These are phyloP conservation scores for Rhizomys pruinosus DNA, from an alignment of 2,113 vertebrate genomes.

Conservation along the genomic window DNA sequence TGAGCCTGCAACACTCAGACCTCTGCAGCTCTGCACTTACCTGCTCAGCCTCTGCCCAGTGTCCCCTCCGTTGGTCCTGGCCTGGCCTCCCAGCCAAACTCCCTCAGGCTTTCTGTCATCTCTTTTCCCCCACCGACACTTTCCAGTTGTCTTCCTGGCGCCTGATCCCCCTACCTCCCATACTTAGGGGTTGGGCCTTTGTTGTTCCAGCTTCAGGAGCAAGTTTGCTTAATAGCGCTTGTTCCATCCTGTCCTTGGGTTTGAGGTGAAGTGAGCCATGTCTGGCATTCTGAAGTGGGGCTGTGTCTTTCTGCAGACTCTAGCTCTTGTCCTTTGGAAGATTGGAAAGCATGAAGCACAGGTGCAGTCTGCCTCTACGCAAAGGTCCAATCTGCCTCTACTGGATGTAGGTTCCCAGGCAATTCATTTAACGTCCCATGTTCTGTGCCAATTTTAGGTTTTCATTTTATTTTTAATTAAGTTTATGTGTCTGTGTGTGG, in stretches of 20 bases:
- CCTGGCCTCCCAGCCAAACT: neutral
- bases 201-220: neutral
- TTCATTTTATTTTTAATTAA: too few relatives aligned
- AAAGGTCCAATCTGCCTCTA: neutral
- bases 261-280: neutral
- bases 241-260: rapidly evolving
- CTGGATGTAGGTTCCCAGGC: neutral
- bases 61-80: neutral
- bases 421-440: too few relatives aligned
- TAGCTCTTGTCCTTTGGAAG: too few relatives aligned
- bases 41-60: too few relatives aligned
- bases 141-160: neutral
- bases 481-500: too few relatives aligned
- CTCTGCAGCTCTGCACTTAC: neutral
- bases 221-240: neutral
- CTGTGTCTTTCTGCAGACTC: neutral
- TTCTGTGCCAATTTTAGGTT: too few relatives aligned
- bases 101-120: too few relatives aligned
- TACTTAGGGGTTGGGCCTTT: neutral
- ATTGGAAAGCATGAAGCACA: neutral
- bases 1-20: neutral
- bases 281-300: too few relatives aligned
- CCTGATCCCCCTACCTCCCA: neutral
- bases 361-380: neutral
- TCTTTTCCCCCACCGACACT: neutral